These are phyloP conservation scores for Aphodius granarius DNA, from an alignment of 2,888 invertebrate species.

Conservation along the genomic window DNA sequence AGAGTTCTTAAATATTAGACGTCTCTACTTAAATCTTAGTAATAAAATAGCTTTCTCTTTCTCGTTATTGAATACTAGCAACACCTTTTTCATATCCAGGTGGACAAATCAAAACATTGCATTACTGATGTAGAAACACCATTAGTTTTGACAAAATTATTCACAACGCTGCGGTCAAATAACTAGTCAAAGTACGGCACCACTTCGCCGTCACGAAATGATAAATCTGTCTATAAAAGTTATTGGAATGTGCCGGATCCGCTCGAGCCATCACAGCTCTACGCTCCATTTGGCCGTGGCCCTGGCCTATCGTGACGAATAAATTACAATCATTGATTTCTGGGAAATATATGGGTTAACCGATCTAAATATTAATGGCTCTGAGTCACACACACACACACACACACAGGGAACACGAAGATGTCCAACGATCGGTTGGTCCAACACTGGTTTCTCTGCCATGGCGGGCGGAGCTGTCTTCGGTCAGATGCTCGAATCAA, in stretches of 20 bases:
- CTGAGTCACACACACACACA: constrained; percentile 2
- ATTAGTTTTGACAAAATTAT: too few species aligned
- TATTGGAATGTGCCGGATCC: background rate
- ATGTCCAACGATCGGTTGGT: background rate
- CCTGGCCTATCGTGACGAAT: constrained; percentile 8
- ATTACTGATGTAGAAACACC: too few species aligned
- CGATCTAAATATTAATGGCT: constrained; percentile 12
- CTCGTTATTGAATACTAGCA: too few species aligned
- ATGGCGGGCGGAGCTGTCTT: background rate
- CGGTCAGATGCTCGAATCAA: too few species aligned
- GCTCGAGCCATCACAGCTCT: background rate
- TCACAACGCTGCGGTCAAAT: too few species aligned
- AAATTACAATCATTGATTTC: constrained; percentile 13
- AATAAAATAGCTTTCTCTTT: too few species aligned
- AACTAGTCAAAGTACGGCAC: too few species aligned
- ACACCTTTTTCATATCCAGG: too few species aligned
- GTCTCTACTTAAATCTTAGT: too few species aligned
- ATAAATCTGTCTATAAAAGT: background rate
- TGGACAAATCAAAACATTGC: too few species aligned
- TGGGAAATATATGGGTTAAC: constrained; percentile 15
- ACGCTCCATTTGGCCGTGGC: constrained; percentile 12
- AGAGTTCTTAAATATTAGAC: too few species aligned
- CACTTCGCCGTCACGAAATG: background rate
- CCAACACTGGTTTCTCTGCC: background rate
- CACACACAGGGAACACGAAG: background rate